Evolutionary conservation across 2,797 vertebrate genomes (phyloP).

Genomic region (Sitta carolinensis): DNA sequence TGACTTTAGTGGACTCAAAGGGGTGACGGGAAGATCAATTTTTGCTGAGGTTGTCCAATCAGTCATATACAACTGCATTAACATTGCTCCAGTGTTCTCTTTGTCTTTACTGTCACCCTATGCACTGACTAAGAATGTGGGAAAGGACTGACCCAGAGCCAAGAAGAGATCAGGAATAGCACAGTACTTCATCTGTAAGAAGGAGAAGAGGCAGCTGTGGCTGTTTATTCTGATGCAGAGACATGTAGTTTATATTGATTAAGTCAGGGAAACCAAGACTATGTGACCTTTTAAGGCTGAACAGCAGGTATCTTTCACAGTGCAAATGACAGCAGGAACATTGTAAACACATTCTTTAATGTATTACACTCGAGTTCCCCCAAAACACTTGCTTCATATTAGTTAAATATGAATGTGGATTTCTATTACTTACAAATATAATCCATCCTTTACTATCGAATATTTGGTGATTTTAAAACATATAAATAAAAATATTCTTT

Average conservation of each 20-base stretch:
- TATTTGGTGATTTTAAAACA: background rate
- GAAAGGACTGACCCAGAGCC: constrained; percentile 24
- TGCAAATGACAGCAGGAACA: constrained; percentile 24
- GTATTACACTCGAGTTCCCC: background rate
- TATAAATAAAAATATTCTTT: background rate
- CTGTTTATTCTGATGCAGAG: constrained; percentile 60
- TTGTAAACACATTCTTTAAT: constrained; percentile 13
- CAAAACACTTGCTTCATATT: background rate
- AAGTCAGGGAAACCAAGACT: constrained; percentile 51
- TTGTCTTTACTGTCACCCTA: constrained; percentile 54
- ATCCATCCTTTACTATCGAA: background rate
- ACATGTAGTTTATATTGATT: constrained; percentile 66
- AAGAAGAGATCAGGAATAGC: constrained; percentile 38
- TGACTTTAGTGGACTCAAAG: constrained; percentile 68
- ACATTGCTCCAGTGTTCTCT: constrained; percentile 56
- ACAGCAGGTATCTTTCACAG: constrained; percentile 3
- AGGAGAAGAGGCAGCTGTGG: background rate
- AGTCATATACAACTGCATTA: constrained; percentile 64
- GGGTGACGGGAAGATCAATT: constrained; percentile 85
- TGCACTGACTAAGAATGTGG: constrained; percentile 53
- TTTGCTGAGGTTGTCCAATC: constrained; percentile 78
- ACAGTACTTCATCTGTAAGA: constrained; percentile 16
- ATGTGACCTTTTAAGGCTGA: constrained; percentile 62
- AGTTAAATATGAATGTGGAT: background rate
- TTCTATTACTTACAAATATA: background rate